Evolutionary conservation across 2,888 invertebrate genomes (phyloP), one percentile per base, ranked within the genome.

Genomic region (Drosophila robusta): DNA sequence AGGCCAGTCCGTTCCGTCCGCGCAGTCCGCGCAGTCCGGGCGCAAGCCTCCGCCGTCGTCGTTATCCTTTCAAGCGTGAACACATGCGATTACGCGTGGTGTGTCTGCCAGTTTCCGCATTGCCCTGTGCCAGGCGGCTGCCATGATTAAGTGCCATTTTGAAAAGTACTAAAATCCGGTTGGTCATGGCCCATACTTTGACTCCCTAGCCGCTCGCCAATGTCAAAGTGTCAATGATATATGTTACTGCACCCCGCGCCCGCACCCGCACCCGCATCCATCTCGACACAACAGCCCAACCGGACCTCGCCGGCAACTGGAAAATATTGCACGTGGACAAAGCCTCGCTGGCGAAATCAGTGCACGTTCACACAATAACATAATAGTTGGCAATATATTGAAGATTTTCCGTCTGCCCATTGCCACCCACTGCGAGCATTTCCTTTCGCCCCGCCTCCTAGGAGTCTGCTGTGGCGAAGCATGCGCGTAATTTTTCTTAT

Each of bases 81-180:
- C 90, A 91, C 90, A 91, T 89, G 89, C 90, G 91, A 90, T 90
- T 91, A 90, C 90, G 91, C 78, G 77, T 89, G 86, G 70, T 86
- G 87, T 79, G 89, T 84, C 88, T 89, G 80, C 87, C 86, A 89
- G 89, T 89, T 90, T 90, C 90, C 91, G 89, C 82, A 89, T 89
- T 83, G 88, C 88, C 90, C 91, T 83, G 81, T 79, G 75, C 75
- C 87, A 72, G 85, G 85, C 90, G 78, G 84, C 90, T 90, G 89
- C 87, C 91, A 91, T 90, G 90, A 90, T 91, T 90, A 91, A 91
- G 91, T 90, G 90, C 90, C 90, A 90, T 90, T 91, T 91, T 89
- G 91, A 91, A 91, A 90, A 91, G 91, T 91, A 91, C 91, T 90
- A 87, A 91, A 91, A 91, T 91, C 91, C 90, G 90, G 90, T 89